Conservation (phyloP, 2,113 vertebrate species). For the Seriola aureovittata region DNA sequence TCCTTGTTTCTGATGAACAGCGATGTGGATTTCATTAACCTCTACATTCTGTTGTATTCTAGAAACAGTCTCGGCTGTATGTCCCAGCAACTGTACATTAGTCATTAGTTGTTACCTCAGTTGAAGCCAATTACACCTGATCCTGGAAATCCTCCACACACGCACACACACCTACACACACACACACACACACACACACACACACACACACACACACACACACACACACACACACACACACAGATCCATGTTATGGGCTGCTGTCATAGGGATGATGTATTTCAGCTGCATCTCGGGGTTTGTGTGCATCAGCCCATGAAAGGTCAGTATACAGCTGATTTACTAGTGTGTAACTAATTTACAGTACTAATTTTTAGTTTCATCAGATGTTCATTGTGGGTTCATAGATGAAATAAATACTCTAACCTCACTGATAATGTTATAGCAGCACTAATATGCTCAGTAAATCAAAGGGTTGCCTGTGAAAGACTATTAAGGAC, state of each 20-base stretch:
- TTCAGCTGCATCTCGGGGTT: conserved; percentile 35
- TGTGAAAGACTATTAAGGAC: conserved; percentile 39
- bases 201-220: too few species aligned
- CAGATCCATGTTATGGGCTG: conserved; percentile 34
- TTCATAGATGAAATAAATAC: conserved; percentile 54
- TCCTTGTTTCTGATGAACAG: conserved; percentile 48
- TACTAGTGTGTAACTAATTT: conserved; percentile 65
- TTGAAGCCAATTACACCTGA: conserved; percentile 48
- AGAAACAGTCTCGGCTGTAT: background rate
- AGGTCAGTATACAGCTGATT: conserved; percentile 63
- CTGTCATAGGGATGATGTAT: conserved; percentile 35
- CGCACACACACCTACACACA: background rate
- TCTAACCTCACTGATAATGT: conserved; percentile 41
- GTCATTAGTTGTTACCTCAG: conserved; percentile 12
- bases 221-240: background rate
- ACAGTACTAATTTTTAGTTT: conserved; percentile 55
- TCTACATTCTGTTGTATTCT: conserved; percentile 13
- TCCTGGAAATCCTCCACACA: conserved; percentile 25
- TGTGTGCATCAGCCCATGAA: conserved; percentile 42
- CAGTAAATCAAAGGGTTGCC: conserved; percentile 39
- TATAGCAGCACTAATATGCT: conserved; percentile 35
- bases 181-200: too few species aligned
- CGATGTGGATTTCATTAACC: conserved; percentile 17
- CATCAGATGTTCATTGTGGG: conserved; percentile 52
- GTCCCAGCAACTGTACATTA: conserved; percentile 19